phyloP scores from a whole-genome alignment of 1,140 invertebrate species.

The Brachionus asplanchnoidis region DNA sequence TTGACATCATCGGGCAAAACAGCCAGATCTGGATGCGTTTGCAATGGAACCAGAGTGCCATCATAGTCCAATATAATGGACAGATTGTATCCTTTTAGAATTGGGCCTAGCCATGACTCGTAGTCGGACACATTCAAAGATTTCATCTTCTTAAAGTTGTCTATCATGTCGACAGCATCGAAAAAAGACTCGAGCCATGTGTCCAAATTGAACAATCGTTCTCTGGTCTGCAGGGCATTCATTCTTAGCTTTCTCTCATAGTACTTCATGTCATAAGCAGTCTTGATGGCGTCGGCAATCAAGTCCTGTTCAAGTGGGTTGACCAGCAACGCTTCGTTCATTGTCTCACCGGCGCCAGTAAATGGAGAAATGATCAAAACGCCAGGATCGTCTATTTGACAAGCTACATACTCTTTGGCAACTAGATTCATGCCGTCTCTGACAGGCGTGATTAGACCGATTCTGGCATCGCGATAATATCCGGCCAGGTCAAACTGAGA shows the following conservation, averaged over 20 bases:
- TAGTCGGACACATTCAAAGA: conserved; percentile 29
- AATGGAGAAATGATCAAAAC: conserved; percentile 83
- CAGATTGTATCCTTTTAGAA: conserved; percentile 72
- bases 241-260: conserved; percentile 76
- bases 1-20: conserved; percentile 73
- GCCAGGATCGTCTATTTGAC: conserved; percentile 76
- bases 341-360: conserved; percentile 68
- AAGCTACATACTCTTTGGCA: conserved; percentile 85
- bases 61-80: conserved; percentile 81
- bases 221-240: conserved; percentile 73
- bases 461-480: conserved; percentile 71
- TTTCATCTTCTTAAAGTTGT: conserved; percentile 42
- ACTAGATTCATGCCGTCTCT: conserved; percentile 88
- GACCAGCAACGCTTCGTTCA: conserved; percentile 71
- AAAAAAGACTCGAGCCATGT: conserved; percentile 82
- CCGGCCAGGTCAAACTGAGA: conserved; percentile 74
- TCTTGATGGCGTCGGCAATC: conserved; percentile 76
- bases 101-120: conserved; percentile 44
- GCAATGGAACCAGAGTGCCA: conserved; percentile 78
- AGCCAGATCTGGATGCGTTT: conserved; percentile 79
- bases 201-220: conserved; percentile 71
- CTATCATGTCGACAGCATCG: conserved; percentile 49
- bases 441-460: conserved; percentile 78
- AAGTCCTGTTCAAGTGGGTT: conserved; percentile 84
- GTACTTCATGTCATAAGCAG: conserved; percentile 80